These are phyloP conservation scores for Xiphorhynchus elegans DNA, from an alignment of 2,113 vertebrate species.

Conservation along the genomic window DNA sequence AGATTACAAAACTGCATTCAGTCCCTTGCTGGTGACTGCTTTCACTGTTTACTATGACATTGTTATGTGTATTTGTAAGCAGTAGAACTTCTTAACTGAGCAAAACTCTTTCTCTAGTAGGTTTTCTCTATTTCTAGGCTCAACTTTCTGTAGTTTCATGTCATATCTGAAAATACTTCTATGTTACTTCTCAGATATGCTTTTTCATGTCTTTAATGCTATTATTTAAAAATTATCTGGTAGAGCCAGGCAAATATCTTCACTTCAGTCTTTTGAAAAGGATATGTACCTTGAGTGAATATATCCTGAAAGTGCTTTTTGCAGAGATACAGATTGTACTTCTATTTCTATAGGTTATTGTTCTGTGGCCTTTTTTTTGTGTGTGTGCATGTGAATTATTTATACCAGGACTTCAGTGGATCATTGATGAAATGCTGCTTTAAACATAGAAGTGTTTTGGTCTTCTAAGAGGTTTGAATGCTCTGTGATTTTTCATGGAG, in stretches of 20 bases:
- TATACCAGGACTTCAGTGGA: background rate
- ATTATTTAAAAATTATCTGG: background rate
- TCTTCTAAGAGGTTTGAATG: background rate
- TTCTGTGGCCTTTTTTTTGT: background rate
- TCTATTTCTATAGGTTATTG: background rate
- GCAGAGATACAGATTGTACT: background rate
- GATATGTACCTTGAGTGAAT: background rate
- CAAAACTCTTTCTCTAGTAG: background rate
- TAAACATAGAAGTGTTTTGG: background rate
- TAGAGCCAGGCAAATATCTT: background rate
- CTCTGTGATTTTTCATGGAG: background rate
- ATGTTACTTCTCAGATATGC: background rate
- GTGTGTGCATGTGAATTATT: background rate
- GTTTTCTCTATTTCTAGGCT: background rate
- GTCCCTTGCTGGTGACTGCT: background rate
- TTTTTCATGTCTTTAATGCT: background rate
- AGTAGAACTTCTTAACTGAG: background rate
- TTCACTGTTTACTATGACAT: background rate
- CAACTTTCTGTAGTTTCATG: background rate
- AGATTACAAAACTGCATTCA: background rate
- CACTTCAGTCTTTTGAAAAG: background rate
- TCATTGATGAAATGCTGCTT: background rate
- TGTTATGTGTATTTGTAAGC: background rate
- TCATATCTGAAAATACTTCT: background rate
- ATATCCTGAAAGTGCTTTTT: background rate